Evolutionary conservation across 2,113 vertebrate species (phyloP).

Genomic region (Spheniscus mendiculus): DNA sequence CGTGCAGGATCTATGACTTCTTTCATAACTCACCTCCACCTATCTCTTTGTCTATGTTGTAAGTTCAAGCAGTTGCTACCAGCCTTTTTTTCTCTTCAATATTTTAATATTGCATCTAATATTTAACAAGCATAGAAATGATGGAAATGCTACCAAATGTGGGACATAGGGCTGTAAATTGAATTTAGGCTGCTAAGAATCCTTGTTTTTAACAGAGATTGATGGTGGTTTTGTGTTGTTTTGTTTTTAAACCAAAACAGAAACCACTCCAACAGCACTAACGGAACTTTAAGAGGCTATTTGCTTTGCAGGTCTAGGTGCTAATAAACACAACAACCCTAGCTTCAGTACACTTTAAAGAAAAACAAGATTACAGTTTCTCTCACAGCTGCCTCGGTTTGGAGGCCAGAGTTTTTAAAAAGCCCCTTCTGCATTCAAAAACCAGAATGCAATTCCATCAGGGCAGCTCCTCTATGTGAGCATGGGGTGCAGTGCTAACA

Average conservation of each 20-base stretch:
- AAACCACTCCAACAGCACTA: background rate
- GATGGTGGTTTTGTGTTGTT: background rate
- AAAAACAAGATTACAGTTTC: conserved; percentile 24
- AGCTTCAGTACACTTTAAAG: background rate
- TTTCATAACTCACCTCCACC: background rate
- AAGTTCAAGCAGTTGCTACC: conserved; percentile 21
- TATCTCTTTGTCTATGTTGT: background rate
- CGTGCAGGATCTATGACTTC: background rate
- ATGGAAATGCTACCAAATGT: background rate
- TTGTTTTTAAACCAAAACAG: background rate
- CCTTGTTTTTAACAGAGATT: background rate
- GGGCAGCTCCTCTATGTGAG: background rate
- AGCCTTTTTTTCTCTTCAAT: conserved; percentile 29
- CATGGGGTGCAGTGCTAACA: background rate
- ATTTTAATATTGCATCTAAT: conserved; percentile 50
- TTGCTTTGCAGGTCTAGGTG: background rate
- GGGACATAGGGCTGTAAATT: background rate
- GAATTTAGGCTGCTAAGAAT: background rate
- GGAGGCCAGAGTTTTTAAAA: conserved; percentile 27
- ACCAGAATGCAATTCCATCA: background rate
- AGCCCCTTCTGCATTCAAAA: conserved; percentile 26
- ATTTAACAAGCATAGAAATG: conserved; percentile 14
- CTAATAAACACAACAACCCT: background rate
- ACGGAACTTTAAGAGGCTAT: background rate
- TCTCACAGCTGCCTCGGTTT: background rate